phyloP scores from a whole-genome alignment of 2,888 invertebrate species.

The Pimpla rufipes region DNA sequence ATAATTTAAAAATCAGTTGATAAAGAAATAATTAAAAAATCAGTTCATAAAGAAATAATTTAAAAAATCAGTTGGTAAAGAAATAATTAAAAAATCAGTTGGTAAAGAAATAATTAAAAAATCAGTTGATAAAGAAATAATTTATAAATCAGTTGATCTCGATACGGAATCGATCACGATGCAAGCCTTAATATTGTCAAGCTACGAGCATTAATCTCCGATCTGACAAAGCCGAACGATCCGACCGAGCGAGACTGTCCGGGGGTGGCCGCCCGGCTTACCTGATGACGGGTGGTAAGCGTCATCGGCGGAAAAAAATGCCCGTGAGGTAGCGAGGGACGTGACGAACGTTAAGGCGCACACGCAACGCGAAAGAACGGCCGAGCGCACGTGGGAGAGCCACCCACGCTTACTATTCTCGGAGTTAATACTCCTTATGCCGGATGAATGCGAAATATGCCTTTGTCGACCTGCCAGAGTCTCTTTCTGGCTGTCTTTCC shows the following conservation, averaged over 20 bases:
- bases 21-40: no score
- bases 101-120: no score
- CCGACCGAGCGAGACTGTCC: conserved; percentile 56
- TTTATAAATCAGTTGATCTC: no score
- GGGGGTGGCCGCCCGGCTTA: conserved; percentile 44
- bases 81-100: no score
- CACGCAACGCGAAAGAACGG: conserved; percentile 61
- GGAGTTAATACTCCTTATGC: conserved; percentile 81
- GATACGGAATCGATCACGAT: no score
- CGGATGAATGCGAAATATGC: conserved; percentile 80
- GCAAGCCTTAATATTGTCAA: conserved; percentile 50
- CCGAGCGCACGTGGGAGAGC: conserved; percentile 77
- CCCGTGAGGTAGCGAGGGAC: conserved; percentile 30
- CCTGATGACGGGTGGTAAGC: conserved; percentile 55
- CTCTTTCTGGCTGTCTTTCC: conserved; percentile 40
- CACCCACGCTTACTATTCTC: conserved; percentile 81
- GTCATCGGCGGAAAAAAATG: conserved; percentile 50
- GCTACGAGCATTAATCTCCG: conserved; percentile 44
- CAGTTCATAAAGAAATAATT: no score
- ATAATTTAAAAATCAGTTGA: no score
- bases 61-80: no score
- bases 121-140: no score
- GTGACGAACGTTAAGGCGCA: conserved; percentile 61
- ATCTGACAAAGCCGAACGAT: conserved; percentile 60
- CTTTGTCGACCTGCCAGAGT: conserved; percentile 79